Conservation (phyloP, 2,113 vertebrate genomes). For the Lynx canadensis region DNA sequence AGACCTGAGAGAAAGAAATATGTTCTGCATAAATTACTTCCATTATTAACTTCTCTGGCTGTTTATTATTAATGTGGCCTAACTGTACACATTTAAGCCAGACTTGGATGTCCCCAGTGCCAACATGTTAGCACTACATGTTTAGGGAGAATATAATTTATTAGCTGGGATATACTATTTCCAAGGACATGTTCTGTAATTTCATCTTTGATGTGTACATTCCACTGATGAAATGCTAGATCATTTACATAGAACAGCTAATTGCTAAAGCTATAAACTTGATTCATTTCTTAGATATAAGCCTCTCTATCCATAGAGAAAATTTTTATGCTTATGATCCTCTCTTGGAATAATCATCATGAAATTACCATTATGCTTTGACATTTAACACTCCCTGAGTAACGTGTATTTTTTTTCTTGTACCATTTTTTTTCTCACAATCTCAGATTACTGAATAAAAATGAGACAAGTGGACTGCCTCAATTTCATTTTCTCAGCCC, state of each 20-base stretch:
- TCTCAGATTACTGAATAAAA: slow-evolving; percentile 62
- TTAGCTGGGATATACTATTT: not conserved
- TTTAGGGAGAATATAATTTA: not conserved
- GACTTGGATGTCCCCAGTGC: not conserved
- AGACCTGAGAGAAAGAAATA: not conserved
- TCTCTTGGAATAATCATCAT: slow-evolving; percentile 52
- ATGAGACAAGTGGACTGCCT: slow-evolving; percentile 73
- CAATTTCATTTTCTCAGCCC: slow-evolving; percentile 77
- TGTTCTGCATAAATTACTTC: not conserved
- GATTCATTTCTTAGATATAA: slow-evolving; percentile 40
- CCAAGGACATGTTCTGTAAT: slow-evolving; percentile 28
- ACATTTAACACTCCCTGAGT: slow-evolving; percentile 67
- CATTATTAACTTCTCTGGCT: slow-evolving; percentile 8
- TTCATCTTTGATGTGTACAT: slow-evolving; percentile 29
- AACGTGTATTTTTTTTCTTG: slow-evolving; percentile 64
- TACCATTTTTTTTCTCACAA: slow-evolving; percentile 64
- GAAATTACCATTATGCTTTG: slow-evolving; percentile 68
- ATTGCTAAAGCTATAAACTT: slow-evolving; percentile 41
- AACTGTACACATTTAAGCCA: not conserved
- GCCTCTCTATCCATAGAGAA: slow-evolving; percentile 74
- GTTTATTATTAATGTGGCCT: not conserved
- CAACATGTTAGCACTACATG: not conserved
- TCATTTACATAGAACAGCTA: slow-evolving; percentile 28
- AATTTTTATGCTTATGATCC: slow-evolving; percentile 52
- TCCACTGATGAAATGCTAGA: not conserved